Evolutionary conservation across 2,888 invertebrate genomes (phyloP), one percentile per base, ranked within the genome.

Genomic region (Frankliniella intonsa): DNA sequence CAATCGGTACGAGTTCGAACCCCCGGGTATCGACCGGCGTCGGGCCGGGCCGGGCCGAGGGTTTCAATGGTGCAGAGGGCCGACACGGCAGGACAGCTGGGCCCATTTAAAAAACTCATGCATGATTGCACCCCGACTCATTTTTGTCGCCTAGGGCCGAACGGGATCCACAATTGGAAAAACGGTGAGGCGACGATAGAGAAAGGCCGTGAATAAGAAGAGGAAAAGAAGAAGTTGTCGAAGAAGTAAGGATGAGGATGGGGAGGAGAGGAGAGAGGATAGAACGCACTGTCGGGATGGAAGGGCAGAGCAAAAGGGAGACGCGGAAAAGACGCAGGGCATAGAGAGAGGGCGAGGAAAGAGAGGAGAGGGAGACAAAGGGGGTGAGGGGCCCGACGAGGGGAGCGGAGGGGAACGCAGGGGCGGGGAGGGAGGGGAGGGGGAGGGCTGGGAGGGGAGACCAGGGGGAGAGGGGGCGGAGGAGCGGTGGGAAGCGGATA

Each of bases 301-400:
- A 55, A 55, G 12, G 62, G 62, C 12, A 62, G 62, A 62, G 17
- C 14, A 62, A 14, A 62, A 62, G 62, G 17, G 62, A 62, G 62
- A 62, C 62, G 62, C 19, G 62, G 62, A 25, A 76, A 22, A 25
- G 69, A 22, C 69, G 69, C 69, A 76, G 22, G 69, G 69, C 22
- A 69, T n/a, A 62, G n/a, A 62, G 62, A 25, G 69, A 76, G 25
- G 69, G 25, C 22, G 69, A 22, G 69, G 69, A 76, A 22, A 25
- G 62, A 62, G 62, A 62, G 69, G 69, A 69, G 25, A 76, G 25
- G 22, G 22, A 25, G 69, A 76, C 69, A 76, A 76, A 76, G 69
- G 69, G 69, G 69, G 69, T 76, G 69, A 25, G 69, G 69, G 69
- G 69, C 69, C 69, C 69, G 69, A 22, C 69, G 25, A 76, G 69